Base-by-base conservation (phyloP, 2,888 invertebrate genomes). In the Parnassius glacialis region DNA sequence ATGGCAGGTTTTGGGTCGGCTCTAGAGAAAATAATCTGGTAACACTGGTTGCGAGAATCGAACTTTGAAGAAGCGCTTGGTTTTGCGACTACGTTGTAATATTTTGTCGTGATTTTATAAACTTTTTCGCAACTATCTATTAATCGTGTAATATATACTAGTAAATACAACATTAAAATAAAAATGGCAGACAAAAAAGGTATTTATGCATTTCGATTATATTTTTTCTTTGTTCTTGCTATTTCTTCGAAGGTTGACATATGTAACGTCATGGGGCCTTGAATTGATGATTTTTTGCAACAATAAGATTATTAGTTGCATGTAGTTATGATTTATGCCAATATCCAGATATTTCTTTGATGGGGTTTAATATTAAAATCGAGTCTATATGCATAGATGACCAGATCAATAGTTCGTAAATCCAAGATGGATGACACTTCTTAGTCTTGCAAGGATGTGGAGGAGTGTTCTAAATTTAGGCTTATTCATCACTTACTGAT, bases 111-210 rank as follows among this genome's bases (percentile, higher is more conserved):
- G 67, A 81, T 74, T 75, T 76, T 72, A 67, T 70, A 73, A 67
- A 65, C 70, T 70, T 70, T 72, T 70, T 74, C 71, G 73, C 71
- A 78, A 71, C 73, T 65, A 73, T 65, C 55, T 60, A 57, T 61
- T 61, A 67, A 71, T 78, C 75, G 79, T 82, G 76, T 71, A 74
- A 74, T 74, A 71, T 75, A 76, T 74, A 76, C 65, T 74, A 74
- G 66, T 77, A 80, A 79, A 79, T 77, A 78, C 76, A 70, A 78
- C 78, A 71, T 79, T 80, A 70, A 80, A 78, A 75, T 69, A 80
- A 78, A 68, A 85, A 92, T 92, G 92, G 92, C 92, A 74, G 92
- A 92, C 81, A 92, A 92, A 77, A 92, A 92, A 92, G 92, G 92
- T 92, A 92, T 89, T 84, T 90, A 90, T 85, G 74, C 74, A 70